A percentile compares a stretch with the other conserved stretches of the same genome.
phyloP scores from a whole-genome alignment of 2,797 vertebrate genomes.

The Enteromius mattozi region DNA sequence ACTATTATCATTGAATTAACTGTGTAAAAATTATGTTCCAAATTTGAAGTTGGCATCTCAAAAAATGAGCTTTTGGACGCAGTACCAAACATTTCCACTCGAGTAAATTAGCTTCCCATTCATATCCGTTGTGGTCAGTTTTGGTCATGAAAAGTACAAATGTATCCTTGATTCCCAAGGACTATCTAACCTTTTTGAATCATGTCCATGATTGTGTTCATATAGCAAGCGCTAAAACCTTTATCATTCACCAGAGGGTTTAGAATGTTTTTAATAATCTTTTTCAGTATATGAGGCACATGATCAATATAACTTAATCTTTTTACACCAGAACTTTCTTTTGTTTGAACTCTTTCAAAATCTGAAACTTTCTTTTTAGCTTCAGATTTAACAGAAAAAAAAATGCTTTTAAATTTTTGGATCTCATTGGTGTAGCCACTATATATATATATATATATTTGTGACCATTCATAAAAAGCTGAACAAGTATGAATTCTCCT shows the following conservation, averaged over 20 bases:
- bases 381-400: not conserved
- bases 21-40: not conserved
- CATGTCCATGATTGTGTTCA: too few relatives aligned
- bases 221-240: too few relatives aligned
- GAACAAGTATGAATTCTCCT: not conserved
- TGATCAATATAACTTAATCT: not conserved
- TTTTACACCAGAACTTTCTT: not conserved
- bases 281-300: not conserved
- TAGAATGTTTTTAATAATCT: not conserved
- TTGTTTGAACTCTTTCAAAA: not conserved
- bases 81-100: not conserved
- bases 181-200: not conserved
- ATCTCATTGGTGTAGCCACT: not conserved
- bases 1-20: not conserved
- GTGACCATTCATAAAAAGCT: not conserved
- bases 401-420: not conserved
- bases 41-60: not conserved
- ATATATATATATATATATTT: not conserved
- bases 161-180: not conserved
- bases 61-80: not conserved
- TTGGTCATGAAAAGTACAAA: not conserved
- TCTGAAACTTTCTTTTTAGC: not conserved
- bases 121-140: not conserved
- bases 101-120: not conserved
- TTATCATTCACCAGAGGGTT: too few relatives aligned